Base-by-base conservation (phyloP, 2,888 invertebrate genomes). In the Monopis laevigella region DNA sequence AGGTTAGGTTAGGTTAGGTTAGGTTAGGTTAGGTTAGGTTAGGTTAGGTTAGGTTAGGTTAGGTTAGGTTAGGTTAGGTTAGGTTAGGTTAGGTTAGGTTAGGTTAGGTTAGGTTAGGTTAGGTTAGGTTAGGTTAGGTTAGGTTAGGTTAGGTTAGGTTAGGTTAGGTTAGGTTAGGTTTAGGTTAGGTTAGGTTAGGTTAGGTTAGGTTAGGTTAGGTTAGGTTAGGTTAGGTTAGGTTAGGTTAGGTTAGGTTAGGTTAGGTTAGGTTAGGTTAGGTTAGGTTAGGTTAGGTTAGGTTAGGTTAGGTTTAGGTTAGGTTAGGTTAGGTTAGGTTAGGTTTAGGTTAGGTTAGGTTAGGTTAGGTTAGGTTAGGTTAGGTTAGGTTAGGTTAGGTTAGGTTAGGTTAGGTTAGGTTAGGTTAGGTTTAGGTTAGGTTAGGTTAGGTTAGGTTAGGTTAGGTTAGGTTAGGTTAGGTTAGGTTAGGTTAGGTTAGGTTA, bases 381-480 rank as follows among this genome's bases (percentile, higher is more conserved):
- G 47, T 50, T 48, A 48, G 50, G 48, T 50, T 48, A 48, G 48
- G 47, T 49, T 48, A 44, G n/a, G 44, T 46, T 45, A 43, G 46
- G 43, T 44, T 46, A 44, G 44, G 44, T 44, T 47, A 45, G 47
- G 47, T 47, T 50, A 47, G 46, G 48, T 50, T 48, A 47, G 48
- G 50, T 48, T 48, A 49, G 48, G 50, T 50, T 36, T 35, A 26
- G 18, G 17, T 26, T 16, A 14, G 21, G 29, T 11, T 16, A 30
- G 28, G 28, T 28, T 28, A 28, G 28, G 28, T 28, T 28, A 28
- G 28, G 28, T 28, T 28, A 28, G 28, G 29, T 19, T 12, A n/a
- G 24, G 17, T n/a, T 19, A 13, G 29, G 17, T 26, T 32, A 21
- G 41, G 34, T 2, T 26, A 11, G 19, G 32, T 39, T 39, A 14